These are phyloP conservation scores for Melieria omissa DNA, from an alignment of 2,888 invertebrate genomes.

Conservation along the genomic window DNA sequence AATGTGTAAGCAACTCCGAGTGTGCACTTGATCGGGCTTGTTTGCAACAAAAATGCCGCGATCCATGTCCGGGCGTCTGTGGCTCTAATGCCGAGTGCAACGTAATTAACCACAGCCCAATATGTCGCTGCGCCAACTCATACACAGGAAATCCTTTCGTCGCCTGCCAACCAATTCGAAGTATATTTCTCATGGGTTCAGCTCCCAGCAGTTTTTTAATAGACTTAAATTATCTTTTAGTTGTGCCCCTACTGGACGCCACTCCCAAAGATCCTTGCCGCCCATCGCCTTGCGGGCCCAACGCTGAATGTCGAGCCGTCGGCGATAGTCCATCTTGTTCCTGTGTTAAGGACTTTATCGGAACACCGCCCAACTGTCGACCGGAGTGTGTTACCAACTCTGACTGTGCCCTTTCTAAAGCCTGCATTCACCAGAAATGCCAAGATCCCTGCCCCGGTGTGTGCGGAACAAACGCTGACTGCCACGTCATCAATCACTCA, in stretches of 20 bases:
- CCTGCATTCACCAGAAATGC: conserved; percentile 81
- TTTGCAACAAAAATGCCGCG: conserved; percentile 76
- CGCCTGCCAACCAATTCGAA: conserved; percentile 68
- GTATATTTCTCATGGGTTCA: conserved; percentile 37
- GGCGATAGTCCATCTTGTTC: conserved; percentile 77
- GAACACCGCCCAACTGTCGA: conserved; percentile 80
- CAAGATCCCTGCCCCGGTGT: conserved; percentile 77
- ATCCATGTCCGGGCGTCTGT: conserved; percentile 82
- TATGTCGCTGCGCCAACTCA: conserved; percentile 75
- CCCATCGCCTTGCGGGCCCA: conserved; percentile 85
- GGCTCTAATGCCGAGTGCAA: conserved; percentile 80
- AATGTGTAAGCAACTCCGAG: conserved; percentile 77
- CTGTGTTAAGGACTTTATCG: conserved; percentile 76
- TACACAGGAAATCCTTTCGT: conserved; percentile 66
- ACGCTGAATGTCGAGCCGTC: conserved; percentile 76
- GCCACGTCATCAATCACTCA: conserved; percentile 72
- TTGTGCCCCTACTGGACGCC: conserved; percentile 53
- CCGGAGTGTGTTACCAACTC: conserved; percentile 84
- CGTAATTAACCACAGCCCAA: conserved; percentile 80
- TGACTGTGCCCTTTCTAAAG: conserved; percentile 78
- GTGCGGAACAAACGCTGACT: conserved; percentile 72
- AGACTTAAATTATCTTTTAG: conserved; percentile 40
- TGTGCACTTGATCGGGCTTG: conserved; percentile 76
- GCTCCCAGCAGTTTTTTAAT: conserved; percentile 29
- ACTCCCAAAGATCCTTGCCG: conserved; percentile 70